Conservation (phyloP, 2,797 vertebrate genomes). For the Notamacropus eugenii region DNA sequence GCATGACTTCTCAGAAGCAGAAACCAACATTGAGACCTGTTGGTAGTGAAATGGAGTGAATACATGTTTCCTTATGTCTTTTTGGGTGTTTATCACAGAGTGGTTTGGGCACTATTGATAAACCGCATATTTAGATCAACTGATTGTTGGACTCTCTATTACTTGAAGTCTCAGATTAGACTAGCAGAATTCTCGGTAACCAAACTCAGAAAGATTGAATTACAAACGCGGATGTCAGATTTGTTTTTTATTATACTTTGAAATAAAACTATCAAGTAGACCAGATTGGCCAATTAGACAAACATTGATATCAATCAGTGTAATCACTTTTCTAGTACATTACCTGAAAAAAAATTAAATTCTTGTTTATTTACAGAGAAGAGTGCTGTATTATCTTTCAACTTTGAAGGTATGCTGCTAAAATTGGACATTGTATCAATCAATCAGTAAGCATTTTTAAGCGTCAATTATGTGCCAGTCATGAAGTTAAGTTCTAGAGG, state of each 20-base stretch:
- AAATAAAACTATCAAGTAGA: neutral
- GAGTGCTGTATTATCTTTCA: too few relatives aligned
- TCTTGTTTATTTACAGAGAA: too few relatives aligned
- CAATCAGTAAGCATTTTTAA: too few relatives aligned
- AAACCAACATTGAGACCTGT: neutral
- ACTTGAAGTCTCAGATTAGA: neutral
- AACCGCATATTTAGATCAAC: neutral
- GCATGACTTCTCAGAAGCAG: neutral
- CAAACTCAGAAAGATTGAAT: conserved; percentile 18
- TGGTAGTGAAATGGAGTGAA: neutral
- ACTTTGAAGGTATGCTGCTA: too few relatives aligned
- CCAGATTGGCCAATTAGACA: too few relatives aligned
- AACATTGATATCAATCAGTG: neutral
- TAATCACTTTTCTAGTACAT: neutral
- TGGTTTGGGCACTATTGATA: neutral
- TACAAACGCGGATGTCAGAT: neutral
- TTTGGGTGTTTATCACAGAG: neutral
- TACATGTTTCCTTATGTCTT: neutral
- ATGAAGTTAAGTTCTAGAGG: too few relatives aligned
- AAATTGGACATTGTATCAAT: too few relatives aligned
- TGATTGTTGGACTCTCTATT: neutral
- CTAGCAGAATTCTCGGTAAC: neutral
- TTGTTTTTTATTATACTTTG: neutral
- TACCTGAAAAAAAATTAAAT: too few relatives aligned
- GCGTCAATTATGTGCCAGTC: too few relatives aligned